A percentile compares a stretch with the other conserved stretches of the same genome.
Conservation (phyloP, 2,888 invertebrate genomes). For the Tiphia femorata region DNA sequence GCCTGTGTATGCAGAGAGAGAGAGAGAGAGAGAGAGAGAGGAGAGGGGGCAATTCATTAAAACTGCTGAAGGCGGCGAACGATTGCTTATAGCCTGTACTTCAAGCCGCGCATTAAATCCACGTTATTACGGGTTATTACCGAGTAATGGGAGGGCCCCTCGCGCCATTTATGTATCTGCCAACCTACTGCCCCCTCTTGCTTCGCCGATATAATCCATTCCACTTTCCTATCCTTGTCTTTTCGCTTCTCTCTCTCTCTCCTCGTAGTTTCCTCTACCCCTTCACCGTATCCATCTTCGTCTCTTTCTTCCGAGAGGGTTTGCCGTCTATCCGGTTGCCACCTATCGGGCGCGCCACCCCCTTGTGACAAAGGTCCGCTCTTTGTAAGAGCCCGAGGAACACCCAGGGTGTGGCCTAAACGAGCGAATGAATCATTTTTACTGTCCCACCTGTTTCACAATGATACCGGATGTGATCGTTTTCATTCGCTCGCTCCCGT, state of each 20-base stretch:
- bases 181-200: constrained; percentile 11
- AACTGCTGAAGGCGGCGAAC: constrained; percentile 58
- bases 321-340: too few relatives aligned
- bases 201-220: constrained; percentile 5
- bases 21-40: constrained; percentile 7
- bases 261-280: too few relatives aligned
- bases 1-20: neutral
- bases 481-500: too few relatives aligned
- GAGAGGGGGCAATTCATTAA: constrained; percentile 56
- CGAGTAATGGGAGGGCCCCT: constrained; percentile 57
- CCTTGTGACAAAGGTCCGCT: too few relatives aligned
- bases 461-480: too few relatives aligned
- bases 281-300: too few relatives aligned
- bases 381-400: constrained; percentile 3
- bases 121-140: constrained; percentile 62
- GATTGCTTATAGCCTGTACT: constrained; percentile 54
- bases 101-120: constrained; percentile 56
- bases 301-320: too few relatives aligned
- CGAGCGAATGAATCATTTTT: neutral
- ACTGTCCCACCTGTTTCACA: neutral
- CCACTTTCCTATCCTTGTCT: too few relatives aligned
- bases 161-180: constrained; percentile 49
- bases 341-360: too few relatives aligned
- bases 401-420: neutral
- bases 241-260: too few relatives aligned